A percentile compares a stretch with the other conserved stretches of the same genome.
Conservation (phyloP, 2,113 vertebrate genomes). For the Bothrops jararaca region DNA sequence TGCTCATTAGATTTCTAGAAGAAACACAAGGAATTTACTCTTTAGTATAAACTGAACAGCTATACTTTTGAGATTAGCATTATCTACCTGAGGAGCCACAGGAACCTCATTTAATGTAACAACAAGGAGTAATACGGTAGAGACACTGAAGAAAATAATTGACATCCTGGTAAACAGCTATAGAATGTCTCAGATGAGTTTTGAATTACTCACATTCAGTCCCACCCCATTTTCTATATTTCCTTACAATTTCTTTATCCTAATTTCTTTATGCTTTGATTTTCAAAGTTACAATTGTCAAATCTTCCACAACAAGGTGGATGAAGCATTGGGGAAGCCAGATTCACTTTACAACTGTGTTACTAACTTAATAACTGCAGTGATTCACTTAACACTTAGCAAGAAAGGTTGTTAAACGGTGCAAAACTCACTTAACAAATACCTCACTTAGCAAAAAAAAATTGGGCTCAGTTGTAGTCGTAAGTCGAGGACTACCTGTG, state of each 20-base stretch:
- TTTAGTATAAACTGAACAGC: background rate
- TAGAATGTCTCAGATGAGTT: background rate
- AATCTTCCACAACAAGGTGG: background rate
- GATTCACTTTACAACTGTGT: background rate
- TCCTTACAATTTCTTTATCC: background rate
- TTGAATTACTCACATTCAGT: background rate
- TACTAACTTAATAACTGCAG: background rate
- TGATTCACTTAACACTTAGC: background rate
- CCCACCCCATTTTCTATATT: background rate
- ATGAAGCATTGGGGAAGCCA: background rate
- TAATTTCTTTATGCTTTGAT: background rate
- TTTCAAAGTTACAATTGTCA: background rate
- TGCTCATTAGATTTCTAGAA: slow-evolving; percentile 14
- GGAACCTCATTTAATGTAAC: background rate
- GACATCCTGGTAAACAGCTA: background rate
- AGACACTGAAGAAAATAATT: background rate
- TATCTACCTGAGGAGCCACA: background rate
- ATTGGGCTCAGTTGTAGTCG: too few species aligned
- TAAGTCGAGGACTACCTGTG: background rate
- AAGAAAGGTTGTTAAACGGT: too few species aligned
- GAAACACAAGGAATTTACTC: background rate
- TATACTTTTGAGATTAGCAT: background rate
- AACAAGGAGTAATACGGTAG: background rate
- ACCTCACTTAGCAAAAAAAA: too few species aligned
- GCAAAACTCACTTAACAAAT: background rate